Evolutionary conservation across 2,113 vertebrate species (phyloP).

Genomic region (Scopus umbretta): DNA sequence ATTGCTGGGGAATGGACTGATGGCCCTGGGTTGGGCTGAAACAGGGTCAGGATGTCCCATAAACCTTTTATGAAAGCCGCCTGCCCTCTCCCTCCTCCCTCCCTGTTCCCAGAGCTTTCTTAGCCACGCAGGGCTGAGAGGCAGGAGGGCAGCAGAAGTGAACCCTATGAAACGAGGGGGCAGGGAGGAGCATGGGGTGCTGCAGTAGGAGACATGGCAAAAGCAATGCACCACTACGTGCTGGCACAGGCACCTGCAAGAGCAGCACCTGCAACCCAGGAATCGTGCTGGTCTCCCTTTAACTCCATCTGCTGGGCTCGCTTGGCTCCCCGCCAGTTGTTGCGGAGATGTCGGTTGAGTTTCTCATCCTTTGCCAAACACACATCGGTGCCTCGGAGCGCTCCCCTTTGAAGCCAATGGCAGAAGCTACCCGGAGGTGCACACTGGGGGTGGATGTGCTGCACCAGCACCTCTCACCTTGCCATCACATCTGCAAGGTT

Average conservation of each 20-base stretch:
- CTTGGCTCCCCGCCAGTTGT: neutral
- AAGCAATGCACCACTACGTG: accelerated
- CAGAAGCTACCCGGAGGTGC: neutral
- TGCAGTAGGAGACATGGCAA: accelerated
- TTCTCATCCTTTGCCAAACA: neutral
- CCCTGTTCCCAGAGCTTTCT: neutral
- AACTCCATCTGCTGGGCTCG: neutral
- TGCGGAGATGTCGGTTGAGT: neutral
- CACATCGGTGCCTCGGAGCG: accelerated
- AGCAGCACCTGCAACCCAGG: neutral
- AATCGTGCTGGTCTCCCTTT: neutral
- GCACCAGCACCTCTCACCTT: neutral
- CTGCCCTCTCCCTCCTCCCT: neutral
- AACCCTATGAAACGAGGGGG: accelerated
- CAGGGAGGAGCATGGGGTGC: neutral
- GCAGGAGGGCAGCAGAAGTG: neutral
- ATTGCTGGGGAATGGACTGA: neutral
- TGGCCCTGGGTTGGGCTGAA: neutral
- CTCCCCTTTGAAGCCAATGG: neutral
- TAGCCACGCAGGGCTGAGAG: too few species aligned
- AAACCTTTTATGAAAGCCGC: neutral
- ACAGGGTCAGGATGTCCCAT: accelerated
- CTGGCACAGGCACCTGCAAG: neutral
- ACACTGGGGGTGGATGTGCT: neutral
- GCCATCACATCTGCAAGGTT: accelerated